Conservation (phyloP, 2,113 vertebrate species). For the Peucedramus taeniatus region DNA sequence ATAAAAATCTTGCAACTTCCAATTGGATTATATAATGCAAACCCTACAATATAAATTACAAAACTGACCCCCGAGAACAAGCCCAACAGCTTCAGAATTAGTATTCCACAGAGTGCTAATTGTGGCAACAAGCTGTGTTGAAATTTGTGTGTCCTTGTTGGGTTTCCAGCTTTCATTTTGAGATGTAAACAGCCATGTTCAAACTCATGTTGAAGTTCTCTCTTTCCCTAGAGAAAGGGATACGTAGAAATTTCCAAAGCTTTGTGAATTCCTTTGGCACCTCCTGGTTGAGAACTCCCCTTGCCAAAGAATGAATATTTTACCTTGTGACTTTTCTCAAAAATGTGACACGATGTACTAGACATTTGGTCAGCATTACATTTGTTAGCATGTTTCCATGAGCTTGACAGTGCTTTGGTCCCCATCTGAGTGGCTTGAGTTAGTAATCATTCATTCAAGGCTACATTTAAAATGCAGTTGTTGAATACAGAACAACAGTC, state of each 20-base stretch:
- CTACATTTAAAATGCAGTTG: neutral
- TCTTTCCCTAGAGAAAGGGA: neutral
- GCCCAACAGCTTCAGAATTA: neutral
- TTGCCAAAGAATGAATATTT: conserved; percentile 43
- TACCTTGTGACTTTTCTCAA: conserved; percentile 6
- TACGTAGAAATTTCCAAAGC: neutral
- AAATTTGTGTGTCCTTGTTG: neutral
- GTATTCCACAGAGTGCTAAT: neutral
- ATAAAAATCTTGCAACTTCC: neutral
- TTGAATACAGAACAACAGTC: neutral
- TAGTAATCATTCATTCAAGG: neutral
- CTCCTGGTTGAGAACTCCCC: neutral
- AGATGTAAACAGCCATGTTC: neutral
- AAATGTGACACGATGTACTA: neutral
- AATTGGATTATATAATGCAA: neutral
- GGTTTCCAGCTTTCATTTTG: neutral
- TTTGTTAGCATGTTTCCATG: neutral
- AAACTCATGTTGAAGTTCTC: neutral
- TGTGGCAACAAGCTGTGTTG: neutral
- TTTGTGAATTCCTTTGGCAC: conserved; percentile 28
- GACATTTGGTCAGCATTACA: conserved; percentile 1
- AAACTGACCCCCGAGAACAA: neutral
- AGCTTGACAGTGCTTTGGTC: neutral
- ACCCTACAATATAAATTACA: neutral
- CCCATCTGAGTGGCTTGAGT: neutral